Conservation (phyloP, 2,113 vertebrate genomes). For the Pithys albifrons region DNA sequence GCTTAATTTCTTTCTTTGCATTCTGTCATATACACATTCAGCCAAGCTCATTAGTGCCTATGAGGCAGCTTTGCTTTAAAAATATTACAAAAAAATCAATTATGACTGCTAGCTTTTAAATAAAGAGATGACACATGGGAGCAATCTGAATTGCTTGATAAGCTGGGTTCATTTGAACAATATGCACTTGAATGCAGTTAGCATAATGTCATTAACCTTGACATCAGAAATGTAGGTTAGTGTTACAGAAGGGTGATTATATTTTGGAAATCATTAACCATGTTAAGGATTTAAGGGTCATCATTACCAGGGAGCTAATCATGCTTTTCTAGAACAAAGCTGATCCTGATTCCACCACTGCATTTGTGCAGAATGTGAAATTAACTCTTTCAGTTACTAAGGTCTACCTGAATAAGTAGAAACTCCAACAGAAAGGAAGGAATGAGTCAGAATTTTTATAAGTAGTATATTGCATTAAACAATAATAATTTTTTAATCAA, state of each 20-base stretch:
- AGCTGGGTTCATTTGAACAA: neutral
- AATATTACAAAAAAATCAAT: slow-evolving; percentile 3
- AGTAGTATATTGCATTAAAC: neutral
- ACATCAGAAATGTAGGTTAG: slow-evolving; percentile 5
- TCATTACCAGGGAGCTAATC: slow-evolving; percentile 22
- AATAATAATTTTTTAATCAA: neutral
- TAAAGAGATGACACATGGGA: neutral
- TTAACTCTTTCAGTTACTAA: neutral
- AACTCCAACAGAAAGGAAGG: neutral
- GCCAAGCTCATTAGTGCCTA: neutral
- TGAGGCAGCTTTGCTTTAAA: neutral
- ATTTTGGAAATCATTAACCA: slow-evolving; percentile 36
- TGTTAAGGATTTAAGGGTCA: neutral
- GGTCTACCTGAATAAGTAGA: neutral
- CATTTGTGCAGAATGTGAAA: neutral
- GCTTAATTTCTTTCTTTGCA: slow-evolving; percentile 23
- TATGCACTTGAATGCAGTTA: neutral
- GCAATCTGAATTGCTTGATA: slow-evolving; percentile 18
- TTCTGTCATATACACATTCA: neutral
- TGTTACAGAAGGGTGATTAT: neutral
- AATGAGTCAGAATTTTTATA: neutral
- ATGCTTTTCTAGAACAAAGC: neutral
- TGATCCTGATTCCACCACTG: neutral
- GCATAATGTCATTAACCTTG: slow-evolving; percentile 53
- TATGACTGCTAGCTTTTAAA: slow-evolving; percentile 12